Conservation (phyloP, 64 coral and sea anemone genomes). For the Dendrophyllia cribrosa region DNA sequence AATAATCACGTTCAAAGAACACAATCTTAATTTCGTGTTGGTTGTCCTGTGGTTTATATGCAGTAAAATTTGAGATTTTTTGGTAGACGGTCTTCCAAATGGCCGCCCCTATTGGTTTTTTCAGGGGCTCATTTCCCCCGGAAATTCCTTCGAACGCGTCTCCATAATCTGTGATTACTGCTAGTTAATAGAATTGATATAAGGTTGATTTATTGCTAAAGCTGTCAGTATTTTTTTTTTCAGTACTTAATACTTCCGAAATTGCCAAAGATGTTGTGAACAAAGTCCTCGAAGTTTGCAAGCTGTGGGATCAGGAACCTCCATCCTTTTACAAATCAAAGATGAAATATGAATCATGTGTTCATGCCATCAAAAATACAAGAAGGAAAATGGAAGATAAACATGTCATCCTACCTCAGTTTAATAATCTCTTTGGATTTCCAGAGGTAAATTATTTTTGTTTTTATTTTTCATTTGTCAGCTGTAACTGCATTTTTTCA, state of each 20-base stretch:
- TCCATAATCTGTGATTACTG: too few species aligned
- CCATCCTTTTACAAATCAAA: conserved; percentile 73
- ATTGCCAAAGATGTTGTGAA: conserved; percentile 75
- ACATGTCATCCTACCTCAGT: conserved; percentile 88
- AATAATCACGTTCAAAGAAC: too few species aligned
- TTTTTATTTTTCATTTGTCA: neutral
- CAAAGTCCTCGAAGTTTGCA: conserved; percentile 87
- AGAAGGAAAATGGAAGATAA: conserved; percentile 98
- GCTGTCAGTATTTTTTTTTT: neutral
- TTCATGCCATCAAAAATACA: conserved; percentile 91
- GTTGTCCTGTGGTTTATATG: too few species aligned
- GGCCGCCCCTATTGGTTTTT: too few species aligned
- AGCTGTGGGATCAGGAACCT: conserved; percentile 55
- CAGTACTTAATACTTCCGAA: conserved; percentile 68
- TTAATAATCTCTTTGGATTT: conserved; percentile 86
- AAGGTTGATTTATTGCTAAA: too few species aligned
- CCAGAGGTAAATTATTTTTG: conserved; percentile 68
- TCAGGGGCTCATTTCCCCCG: too few species aligned
- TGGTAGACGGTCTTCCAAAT: too few species aligned
- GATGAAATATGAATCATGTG: conserved; percentile 77
- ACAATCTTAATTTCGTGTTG: too few species aligned
- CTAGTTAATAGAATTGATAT: too few species aligned
- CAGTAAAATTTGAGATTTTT: too few species aligned
- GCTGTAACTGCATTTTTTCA: too few species aligned
- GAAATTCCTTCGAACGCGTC: too few species aligned